Evolutionary conservation across 2,888 invertebrate genomes (phyloP).

Genomic region (Meiosimyza decipiens): DNA sequence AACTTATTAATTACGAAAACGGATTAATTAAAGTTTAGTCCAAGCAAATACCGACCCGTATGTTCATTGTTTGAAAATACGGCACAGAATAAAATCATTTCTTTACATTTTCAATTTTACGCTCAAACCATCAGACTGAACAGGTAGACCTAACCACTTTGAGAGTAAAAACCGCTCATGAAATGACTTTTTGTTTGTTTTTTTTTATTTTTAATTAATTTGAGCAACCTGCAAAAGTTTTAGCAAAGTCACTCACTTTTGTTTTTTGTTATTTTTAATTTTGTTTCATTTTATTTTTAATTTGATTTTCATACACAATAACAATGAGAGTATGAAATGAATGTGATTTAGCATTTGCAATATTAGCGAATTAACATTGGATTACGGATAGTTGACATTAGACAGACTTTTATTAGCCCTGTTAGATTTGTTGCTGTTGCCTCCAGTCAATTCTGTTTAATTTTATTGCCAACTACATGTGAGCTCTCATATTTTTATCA

Average conservation of each 20-base stretch:
- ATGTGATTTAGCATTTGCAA: not conserved
- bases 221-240: not conserved
- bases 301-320: not conserved
- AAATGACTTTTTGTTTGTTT: not conserved
- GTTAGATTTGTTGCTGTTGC: too few relatives aligned
- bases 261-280: not conserved
- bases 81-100: not conserved
- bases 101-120: not conserved
- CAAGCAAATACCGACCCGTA: not conserved
- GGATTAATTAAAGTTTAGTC: not conserved
- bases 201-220: not conserved
- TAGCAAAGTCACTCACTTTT: slow-evolving; percentile 1
- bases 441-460: not conserved
- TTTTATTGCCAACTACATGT: not conserved
- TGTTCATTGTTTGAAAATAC: not conserved
- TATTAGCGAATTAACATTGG: slow-evolving; percentile 1
- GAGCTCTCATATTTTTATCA: not conserved
- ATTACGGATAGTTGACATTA: not conserved
- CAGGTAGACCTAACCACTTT: not conserved
- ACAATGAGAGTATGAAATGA: not conserved
- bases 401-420: too few relatives aligned
- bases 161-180: slow-evolving; percentile 1
- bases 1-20: not conserved
- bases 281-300: too few relatives aligned
- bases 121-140: not conserved